Percentiles rank a stretch among this genome's conserved stretches.
Conservation (phyloP, 2,888 invertebrate genomes). For the Flabesymbios commensalis region DNA sequence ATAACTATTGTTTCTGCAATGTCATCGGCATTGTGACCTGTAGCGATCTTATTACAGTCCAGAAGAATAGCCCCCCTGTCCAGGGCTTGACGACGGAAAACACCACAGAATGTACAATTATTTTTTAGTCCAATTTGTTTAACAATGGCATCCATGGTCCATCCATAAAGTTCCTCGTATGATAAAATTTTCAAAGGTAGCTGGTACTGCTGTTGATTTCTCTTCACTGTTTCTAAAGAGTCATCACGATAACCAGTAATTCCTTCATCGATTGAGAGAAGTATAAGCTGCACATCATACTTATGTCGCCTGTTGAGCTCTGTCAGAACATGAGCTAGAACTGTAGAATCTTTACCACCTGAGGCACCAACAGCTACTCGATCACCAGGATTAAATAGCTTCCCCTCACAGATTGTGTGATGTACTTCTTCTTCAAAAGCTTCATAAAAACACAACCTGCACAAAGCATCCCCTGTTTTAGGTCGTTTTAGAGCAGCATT, state of each 20-base stretch:
- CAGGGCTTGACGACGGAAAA: conserved; percentile 90
- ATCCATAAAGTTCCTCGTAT: conserved; percentile 96
- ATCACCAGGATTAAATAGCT: conserved; percentile 81
- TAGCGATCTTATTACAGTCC: conserved; percentile 89
- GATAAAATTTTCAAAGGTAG: conserved; percentile 93
- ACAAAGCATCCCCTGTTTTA: conserved; percentile 87
- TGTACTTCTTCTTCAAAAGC: conserved; percentile 96
- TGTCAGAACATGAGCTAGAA: conserved; percentile 91
- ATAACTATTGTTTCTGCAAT: conserved; percentile 98
- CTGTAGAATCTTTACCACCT: conserved; percentile 84
- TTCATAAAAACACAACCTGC: conserved; percentile 91
- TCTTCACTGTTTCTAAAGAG: conserved; percentile 88
- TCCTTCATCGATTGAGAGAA: conserved; percentile 97
- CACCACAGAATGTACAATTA: conserved; percentile 76
- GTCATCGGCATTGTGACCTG: conserved; percentile 74
- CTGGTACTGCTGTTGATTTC: conserved; percentile 89
- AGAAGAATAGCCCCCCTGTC: conserved; percentile 91
- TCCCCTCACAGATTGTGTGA: conserved; percentile 80
- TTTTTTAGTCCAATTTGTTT: conserved; percentile 76
- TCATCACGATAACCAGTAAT: conserved; percentile 92
- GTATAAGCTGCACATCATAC: conserved; percentile 85
- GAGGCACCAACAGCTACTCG: conserved; percentile 88
- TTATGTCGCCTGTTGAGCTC: conserved; percentile 85
- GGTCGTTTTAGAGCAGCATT: too few relatives aligned
- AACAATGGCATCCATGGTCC: conserved; percentile 96